phyloP scores from a whole-genome alignment of 2,797 vertebrate species.

The Ataeniobius toweri region DNA sequence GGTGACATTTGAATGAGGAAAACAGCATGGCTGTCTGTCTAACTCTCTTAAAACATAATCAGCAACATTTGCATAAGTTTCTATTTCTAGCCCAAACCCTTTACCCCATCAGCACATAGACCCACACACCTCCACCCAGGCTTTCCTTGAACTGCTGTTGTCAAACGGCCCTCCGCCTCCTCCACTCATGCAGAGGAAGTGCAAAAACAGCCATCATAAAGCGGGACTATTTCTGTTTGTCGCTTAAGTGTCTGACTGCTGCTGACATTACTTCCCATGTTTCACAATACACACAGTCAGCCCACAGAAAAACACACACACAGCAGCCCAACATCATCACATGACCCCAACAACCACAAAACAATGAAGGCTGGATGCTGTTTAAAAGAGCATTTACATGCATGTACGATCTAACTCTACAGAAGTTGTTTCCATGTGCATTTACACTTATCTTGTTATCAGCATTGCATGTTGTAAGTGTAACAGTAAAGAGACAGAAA shows the following conservation, averaged over 20 bases:
- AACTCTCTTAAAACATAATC: conserved; percentile 21
- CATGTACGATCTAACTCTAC: conserved; percentile 19
- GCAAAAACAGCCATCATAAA: conserved; percentile 68
- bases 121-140: conserved; percentile 32
- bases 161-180: conserved; percentile 57
- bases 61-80: conserved; percentile 67
- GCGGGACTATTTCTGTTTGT: conserved; percentile 73
- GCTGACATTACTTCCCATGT: conserved; percentile 83
- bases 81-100: conserved; percentile 46
- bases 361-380: conserved; percentile 49
- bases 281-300: conserved; percentile 80
- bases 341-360: conserved; percentile 69
- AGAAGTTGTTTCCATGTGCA: conserved; percentile 23
- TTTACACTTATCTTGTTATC: conserved; percentile 18
- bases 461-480: conserved; percentile 8
- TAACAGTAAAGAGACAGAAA: conserved; percentile 18
- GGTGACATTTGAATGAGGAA: conserved; percentile 56
- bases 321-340: conserved; percentile 68
- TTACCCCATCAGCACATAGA: conserved; percentile 23
- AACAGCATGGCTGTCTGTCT: conserved; percentile 12
- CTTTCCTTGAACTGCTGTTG: conserved; percentile 53
- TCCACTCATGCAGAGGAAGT: conserved; percentile 69
- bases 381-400: conserved; percentile 39
- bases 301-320: conserved; percentile 61
- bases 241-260: conserved; percentile 70